A percentile compares a stretch with the other conserved stretches of the same genome.
These are phyloP conservation scores for Nyctibius bracteatus DNA, from an alignment of 2,113 vertebrate species.

Conservation along the genomic window DNA sequence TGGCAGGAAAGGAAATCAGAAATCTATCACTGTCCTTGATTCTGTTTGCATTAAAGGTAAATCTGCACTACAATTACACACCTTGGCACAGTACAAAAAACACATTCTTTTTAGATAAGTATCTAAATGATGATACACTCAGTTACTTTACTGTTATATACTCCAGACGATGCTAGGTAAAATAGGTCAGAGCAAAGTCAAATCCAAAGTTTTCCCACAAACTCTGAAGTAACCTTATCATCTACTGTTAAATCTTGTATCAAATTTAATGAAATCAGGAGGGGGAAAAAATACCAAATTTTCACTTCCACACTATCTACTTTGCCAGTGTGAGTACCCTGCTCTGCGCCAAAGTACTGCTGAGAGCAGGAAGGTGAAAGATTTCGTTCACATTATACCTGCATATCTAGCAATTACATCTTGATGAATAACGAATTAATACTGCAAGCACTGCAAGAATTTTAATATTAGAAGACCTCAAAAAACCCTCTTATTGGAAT, in stretches of 20 bases:
- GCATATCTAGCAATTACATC: background rate
- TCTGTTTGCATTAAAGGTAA: background rate
- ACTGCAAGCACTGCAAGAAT: background rate
- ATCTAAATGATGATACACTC: background rate
- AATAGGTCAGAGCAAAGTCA: background rate
- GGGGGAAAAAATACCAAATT: background rate
- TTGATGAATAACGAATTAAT: background rate
- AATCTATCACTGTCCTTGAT: background rate
- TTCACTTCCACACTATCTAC: background rate
- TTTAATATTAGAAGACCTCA: background rate
- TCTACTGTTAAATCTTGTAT: background rate
- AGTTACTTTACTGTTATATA: background rate
- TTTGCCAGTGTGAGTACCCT: background rate
- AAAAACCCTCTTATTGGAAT: background rate
- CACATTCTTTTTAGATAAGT: background rate
- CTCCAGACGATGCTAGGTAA: background rate
- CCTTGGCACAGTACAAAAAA: background rate
- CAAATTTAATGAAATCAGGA: background rate
- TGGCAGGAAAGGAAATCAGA: background rate
- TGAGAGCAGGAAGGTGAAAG: background rate
- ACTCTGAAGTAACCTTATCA: background rate
- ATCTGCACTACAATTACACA: background rate
- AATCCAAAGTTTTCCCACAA: background rate
- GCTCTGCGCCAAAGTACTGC: background rate
- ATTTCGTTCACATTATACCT: background rate